Percentiles rank a stretch among this genome's conserved stretches.
These are phyloP conservation scores for Globodera rostochiensis DNA, from an alignment of 1,140 invertebrate genomes.

Conservation along the genomic window DNA sequence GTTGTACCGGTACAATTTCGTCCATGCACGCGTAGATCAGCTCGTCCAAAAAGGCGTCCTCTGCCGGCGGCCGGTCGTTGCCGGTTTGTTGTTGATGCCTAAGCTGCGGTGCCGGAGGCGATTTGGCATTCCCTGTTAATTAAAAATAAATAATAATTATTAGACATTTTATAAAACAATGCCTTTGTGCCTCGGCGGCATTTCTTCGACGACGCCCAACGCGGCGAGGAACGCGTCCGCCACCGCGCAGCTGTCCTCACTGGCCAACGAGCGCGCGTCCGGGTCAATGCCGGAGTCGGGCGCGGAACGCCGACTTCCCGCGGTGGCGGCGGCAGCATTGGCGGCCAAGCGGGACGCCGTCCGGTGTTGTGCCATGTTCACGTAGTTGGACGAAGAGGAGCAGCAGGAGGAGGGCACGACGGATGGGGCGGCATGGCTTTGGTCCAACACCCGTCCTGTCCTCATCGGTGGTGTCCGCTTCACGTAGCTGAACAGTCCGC, in stretches of 20 bases:
- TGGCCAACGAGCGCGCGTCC: slow-evolving; percentile 53
- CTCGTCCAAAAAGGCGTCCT: slow-evolving; percentile 5
- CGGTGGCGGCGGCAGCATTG: background rate
- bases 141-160: too few species aligned
- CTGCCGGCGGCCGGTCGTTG: background rate
- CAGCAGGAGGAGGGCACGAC: background rate
- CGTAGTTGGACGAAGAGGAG: slow-evolving; percentile 21
- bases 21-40: slow-evolving; percentile 14
- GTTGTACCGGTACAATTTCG: slow-evolving; percentile 6
- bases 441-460: background rate
- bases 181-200: background rate
- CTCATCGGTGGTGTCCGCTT: slow-evolving; percentile 5
- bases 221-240: background rate
- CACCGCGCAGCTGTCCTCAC: slow-evolving; percentile 38
- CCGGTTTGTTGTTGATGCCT: too few species aligned
- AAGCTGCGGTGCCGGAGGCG: too few species aligned
- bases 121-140: too few species aligned
- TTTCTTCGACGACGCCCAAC: background rate
- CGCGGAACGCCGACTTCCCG: slow-evolving; percentile 40
- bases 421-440: background rate
- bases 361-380: slow-evolving; percentile 10
- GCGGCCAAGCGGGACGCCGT: slow-evolving; percentile 8
- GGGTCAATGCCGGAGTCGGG: slow-evolving; percentile 58
- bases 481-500: slow-evolving; percentile 13
- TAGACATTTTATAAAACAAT: background rate